Percentiles rank a stretch among this genome's conserved stretches.
Conservation (phyloP, 2,113 vertebrate genomes). For the Grammomys dolichurus region DNA sequence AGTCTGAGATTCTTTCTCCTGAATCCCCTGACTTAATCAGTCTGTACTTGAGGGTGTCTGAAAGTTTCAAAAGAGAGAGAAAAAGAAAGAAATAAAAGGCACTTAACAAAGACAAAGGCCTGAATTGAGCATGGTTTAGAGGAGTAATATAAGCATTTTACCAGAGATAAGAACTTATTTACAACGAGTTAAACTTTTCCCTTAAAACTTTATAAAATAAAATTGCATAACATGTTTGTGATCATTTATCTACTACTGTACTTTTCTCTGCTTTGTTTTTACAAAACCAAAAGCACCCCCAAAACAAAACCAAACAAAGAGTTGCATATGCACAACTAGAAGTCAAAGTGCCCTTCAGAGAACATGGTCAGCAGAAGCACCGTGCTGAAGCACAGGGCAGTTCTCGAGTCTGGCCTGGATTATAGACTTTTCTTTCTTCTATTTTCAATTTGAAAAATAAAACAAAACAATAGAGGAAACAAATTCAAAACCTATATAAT, state of each 20-base stretch:
- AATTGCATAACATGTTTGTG: constrained; percentile 86
- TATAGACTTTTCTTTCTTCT: constrained; percentile 77
- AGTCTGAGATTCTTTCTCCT: constrained; percentile 84
- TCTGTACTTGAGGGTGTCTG: constrained; percentile 86
- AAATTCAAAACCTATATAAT: constrained; percentile 75
- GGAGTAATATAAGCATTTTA: constrained; percentile 83
- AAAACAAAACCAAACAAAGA: constrained; percentile 41
- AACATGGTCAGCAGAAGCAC: constrained; percentile 67
- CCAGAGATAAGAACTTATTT: constrained; percentile 84
- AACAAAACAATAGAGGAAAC: constrained; percentile 54
- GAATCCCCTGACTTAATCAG: constrained; percentile 81
- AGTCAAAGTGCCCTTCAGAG: constrained; percentile 79
- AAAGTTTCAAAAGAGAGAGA: constrained; percentile 82
- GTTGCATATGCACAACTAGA: constrained; percentile 50
- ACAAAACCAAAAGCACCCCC: constrained; percentile 72
- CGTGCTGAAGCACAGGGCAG: constrained; percentile 47
- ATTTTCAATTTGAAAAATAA: constrained; percentile 78
- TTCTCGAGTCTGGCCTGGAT: constrained; percentile 80
- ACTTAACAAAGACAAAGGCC: constrained; percentile 91
- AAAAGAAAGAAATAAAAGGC: constrained; percentile 85
- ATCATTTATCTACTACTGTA: constrained; percentile 84
- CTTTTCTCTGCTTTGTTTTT: constrained; percentile 82
- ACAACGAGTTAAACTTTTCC: constrained; percentile 79
- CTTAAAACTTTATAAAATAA: constrained; percentile 85
- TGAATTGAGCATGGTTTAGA: constrained; percentile 87